A percentile compares a stretch with the other conserved stretches of the same genome.
phyloP scores from a whole-genome alignment of 2,888 invertebrate species.

The Macrophya annulata region DNA sequence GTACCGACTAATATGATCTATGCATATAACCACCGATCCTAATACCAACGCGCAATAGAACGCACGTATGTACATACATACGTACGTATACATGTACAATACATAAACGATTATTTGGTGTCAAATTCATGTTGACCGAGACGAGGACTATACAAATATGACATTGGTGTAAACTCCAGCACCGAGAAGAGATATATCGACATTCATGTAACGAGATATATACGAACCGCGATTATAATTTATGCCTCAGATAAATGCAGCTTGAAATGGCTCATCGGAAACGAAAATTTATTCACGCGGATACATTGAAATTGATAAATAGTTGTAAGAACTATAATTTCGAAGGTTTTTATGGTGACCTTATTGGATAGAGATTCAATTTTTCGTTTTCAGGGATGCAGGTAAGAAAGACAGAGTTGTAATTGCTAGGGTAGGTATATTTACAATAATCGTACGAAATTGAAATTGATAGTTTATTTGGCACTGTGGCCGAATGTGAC shows the following conservation, averaged over 20 bases:
- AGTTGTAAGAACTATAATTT: background rate
- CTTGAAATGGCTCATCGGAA: background rate
- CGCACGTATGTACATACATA: background rate
- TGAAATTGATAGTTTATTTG: background rate
- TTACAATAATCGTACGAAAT: background rate
- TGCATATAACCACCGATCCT: background rate
- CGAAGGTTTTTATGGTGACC: no score
- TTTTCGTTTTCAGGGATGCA: no score
- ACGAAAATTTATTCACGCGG: background rate
- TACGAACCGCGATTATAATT: background rate
- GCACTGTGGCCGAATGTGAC: background rate
- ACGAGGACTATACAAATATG: conserved; percentile 40
- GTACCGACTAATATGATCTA: background rate
- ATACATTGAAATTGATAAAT: no score
- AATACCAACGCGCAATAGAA: background rate
- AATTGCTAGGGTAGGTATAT: background rate
- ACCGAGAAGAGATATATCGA: background rate
- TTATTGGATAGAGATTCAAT: no score
- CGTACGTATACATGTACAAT: no score
- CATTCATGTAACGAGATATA: background rate
- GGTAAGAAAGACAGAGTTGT: no score
- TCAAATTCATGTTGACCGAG: conserved; percentile 51
- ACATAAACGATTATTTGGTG: conserved; percentile 6
- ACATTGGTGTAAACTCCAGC: conserved; percentile 42
- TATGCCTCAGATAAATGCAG: no score